A percentile compares a stretch with the other conserved stretches of the same genome.
Evolutionary conservation across 2,888 invertebrate species (phyloP).

Genomic region (Netelia melanura): DNA sequence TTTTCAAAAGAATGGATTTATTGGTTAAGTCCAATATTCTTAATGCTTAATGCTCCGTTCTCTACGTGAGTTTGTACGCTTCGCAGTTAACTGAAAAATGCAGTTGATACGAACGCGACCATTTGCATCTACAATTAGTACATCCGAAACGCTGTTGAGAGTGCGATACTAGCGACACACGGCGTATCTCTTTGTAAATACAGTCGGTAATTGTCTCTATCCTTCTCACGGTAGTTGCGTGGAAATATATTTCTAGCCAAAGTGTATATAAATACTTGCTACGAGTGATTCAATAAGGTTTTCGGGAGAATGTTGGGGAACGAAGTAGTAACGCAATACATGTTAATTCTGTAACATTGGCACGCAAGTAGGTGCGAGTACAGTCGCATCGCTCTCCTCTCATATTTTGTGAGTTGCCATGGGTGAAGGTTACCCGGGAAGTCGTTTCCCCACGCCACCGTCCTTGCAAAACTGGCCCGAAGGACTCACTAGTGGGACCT

Average conservation of each 20-base stretch:
- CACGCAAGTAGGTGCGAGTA: background rate
- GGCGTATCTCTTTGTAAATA: background rate
- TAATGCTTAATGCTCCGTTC: background rate
- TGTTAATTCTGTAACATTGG: constrained; percentile 29
- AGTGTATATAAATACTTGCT: background rate
- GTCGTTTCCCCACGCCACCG: constrained; percentile 22
- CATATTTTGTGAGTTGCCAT: constrained; percentile 20
- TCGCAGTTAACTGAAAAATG: background rate
- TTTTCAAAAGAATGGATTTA: background rate
- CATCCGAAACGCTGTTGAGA: background rate
- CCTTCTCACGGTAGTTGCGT: background rate
- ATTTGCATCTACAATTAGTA: background rate
- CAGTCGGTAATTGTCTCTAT: background rate
- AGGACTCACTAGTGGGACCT: constrained; percentile 50
- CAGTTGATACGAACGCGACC: background rate
- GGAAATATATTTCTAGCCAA: background rate
- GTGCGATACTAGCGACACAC: too few relatives aligned
- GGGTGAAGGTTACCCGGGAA: constrained; percentile 33
- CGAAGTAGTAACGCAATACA: constrained; percentile 3
- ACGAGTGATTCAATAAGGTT: background rate
- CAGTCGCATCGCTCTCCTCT: constrained; percentile 11
- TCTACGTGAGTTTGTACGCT: background rate
- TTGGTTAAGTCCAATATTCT: background rate
- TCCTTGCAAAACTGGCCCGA: constrained; percentile 53
- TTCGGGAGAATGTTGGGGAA: background rate